Conservation (phyloP, 2,797 vertebrate genomes). For the Jordanella pulchra region DNA sequence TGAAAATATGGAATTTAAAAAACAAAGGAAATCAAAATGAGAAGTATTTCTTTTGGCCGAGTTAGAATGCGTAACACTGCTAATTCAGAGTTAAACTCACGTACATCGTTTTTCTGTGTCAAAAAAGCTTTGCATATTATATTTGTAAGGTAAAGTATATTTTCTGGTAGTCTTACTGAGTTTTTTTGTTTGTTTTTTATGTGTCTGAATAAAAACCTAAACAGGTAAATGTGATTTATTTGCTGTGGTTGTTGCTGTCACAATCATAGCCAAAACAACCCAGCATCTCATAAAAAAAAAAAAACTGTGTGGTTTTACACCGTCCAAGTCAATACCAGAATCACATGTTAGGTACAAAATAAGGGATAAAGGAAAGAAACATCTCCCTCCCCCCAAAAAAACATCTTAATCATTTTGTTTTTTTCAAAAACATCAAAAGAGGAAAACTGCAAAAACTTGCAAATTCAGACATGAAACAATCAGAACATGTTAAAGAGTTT, state of each 20-base stretch:
- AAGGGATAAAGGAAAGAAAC: neutral
- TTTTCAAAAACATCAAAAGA: neutral
- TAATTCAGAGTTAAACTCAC: too few relatives aligned
- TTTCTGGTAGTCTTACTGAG: too few relatives aligned
- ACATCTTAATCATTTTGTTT: constrained; percentile 1
- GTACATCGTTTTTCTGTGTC: too few relatives aligned
- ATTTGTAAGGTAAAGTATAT: too few relatives aligned
- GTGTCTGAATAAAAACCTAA: neutral
- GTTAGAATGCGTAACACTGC: too few relatives aligned
- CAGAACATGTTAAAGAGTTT: neutral
- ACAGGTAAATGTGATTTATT: neutral
- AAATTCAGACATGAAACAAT: neutral
- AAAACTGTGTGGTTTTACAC: too few relatives aligned
- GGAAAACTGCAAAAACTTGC: neutral
- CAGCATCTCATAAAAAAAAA: neutral
- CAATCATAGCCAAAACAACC: neutral
- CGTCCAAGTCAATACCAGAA: too few relatives aligned
- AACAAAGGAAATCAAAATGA: too few relatives aligned
- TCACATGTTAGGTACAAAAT: neutral
- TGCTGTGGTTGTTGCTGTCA: neutral
- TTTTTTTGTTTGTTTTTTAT: too few relatives aligned
- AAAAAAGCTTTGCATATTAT: too few relatives aligned
- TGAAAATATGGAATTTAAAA: neutral
- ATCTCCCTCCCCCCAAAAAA: constrained; percentile 2
- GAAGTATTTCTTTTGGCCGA: too few relatives aligned